Evolutionary conservation across 2,888 invertebrate genomes (phyloP).

Genomic region (Drosophila robusta): DNA sequence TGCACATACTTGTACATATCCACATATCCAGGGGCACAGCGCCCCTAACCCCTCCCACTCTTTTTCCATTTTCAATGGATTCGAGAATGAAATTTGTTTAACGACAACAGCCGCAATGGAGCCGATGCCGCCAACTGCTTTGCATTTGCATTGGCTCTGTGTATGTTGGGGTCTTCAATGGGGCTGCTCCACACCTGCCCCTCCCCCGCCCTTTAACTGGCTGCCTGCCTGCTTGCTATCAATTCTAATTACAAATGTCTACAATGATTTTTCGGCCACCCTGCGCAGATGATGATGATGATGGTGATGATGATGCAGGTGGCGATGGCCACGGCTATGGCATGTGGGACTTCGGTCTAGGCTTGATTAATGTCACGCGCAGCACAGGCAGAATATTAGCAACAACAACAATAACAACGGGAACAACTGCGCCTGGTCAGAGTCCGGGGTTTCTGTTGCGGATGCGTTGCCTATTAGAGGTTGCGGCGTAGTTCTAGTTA

Average conservation of each 20-base stretch:
- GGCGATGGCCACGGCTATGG: constrained; percentile 35
- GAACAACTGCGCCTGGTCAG: constrained; percentile 10
- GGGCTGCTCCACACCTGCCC: constrained; percentile 12
- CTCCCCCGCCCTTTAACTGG: neutral
- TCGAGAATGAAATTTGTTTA: constrained; percentile 76
- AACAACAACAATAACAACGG: constrained; percentile 32
- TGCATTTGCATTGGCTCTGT: constrained; percentile 45
- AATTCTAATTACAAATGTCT: constrained; percentile 85
- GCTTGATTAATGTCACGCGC: constrained; percentile 77
- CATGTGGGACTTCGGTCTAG: constrained; percentile 48
- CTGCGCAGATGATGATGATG: constrained; percentile 30
- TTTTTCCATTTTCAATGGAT: constrained; percentile 19
- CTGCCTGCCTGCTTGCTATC: constrained; percentile 69
- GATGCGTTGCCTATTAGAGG: constrained; percentile 74
- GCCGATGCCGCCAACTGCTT: constrained; percentile 13
- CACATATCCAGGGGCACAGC: constrained; percentile 4
- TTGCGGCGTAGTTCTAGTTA: constrained; percentile 68
- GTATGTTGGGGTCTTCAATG: constrained; percentile 9
- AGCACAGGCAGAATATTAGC: constrained; percentile 42
- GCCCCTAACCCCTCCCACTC: neutral
- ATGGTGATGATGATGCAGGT: constrained; percentile 35
- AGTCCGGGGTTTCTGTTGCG: constrained; percentile 47
- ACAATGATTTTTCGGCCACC: constrained; percentile 83
- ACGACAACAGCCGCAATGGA: constrained; percentile 58
- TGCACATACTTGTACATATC: neutral